Percentiles rank a stretch among this genome's conserved stretches.
These are phyloP conservation scores for Chanos chanos DNA, from an alignment of 2,797 vertebrate species.

Conservation along the genomic window DNA sequence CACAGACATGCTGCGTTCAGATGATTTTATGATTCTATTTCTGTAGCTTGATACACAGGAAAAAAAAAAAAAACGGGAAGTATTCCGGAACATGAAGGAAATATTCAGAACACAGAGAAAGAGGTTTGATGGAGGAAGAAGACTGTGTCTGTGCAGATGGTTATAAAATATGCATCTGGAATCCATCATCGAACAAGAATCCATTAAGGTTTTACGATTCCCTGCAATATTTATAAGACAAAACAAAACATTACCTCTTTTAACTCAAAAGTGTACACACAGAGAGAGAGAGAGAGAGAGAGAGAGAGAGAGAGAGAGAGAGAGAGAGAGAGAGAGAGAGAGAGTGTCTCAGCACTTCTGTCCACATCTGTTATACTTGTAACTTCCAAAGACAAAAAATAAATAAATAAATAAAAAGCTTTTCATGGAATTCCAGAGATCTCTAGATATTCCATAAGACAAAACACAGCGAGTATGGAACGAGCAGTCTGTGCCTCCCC, in stretches of 20 bases:
- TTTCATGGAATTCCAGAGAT: neutral
- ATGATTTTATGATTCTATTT: too few relatives aligned
- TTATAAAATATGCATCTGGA: slow-evolving; percentile 54
- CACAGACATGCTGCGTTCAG: too few relatives aligned
- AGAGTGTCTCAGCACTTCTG: neutral
- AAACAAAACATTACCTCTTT: slow-evolving; percentile 43
- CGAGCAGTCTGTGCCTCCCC: too few relatives aligned
- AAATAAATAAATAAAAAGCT: too few relatives aligned
- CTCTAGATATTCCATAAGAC: too few relatives aligned
- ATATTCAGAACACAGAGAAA: slow-evolving; percentile 20
- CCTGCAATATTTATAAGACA: slow-evolving; percentile 44
- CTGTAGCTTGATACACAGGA: too few relatives aligned
- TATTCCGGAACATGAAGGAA: neutral
- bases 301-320: neutral
- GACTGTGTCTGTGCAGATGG: slow-evolving; percentile 17
- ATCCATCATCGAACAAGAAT: slow-evolving; percentile 45
- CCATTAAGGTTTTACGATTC: slow-evolving; percentile 45
- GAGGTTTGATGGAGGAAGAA: slow-evolving; percentile 14
- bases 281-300: neutral
- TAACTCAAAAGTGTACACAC: slow-evolving; percentile 24
- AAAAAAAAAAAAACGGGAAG: neutral
- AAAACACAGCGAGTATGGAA: too few relatives aligned
- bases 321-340: neutral
- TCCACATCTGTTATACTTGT: too few relatives aligned
- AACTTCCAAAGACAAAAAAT: too few relatives aligned